Base-by-base conservation (phyloP, 2,888 invertebrate species). In the Laothoe populi region DNA sequence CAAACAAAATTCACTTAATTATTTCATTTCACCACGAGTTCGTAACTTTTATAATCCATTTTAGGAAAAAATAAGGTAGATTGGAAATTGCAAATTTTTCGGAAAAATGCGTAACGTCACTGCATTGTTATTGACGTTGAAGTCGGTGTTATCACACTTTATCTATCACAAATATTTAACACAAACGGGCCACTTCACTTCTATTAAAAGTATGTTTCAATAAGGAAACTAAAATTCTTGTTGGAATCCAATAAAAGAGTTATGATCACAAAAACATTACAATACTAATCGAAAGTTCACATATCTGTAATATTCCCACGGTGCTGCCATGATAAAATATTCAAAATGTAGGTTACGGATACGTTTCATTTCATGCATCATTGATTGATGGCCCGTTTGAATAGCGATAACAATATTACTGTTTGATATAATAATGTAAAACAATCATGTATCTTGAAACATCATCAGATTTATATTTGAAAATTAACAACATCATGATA, bases 91-190 rank as follows among this genome's bases (percentile, higher is more conserved):
- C 73, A 77, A 84, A 82, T 84, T 84, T 84, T 81, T 77, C 69
- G 70, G 69, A 72, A 70, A 78, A 84, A 84, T 78, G 77, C 83
- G 79, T 90, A 88, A 92, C 90, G 91, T 91, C 92, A 92, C 86
- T 83, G 78, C 74, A 81, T 76, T 84, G 77, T 81, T 81, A 79
- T 80, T 86, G 87, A 87, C 86, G 86, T 83, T 81, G 81, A 71
- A 68, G 78, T 74, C 82, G 83, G 82, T 82, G 81, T 82, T 83
- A 82, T 83, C 83, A 84, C 74, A 75, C 77, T 78, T 75, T 79
- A 79, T 38, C 38, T 75, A 38, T 38, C 46, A 40, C 71, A 70
- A 68, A 69, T 66, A 61, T 57, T n/a, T 31, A 23, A 16, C 23
- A 46, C 11, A 57, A 26, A 38, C 38, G 19, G 16, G n/a, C 19